Percentiles rank a stretch among this genome's conserved stretches.
Conservation (phyloP, 2,888 invertebrate genomes). For the Baccha elongata region DNA sequence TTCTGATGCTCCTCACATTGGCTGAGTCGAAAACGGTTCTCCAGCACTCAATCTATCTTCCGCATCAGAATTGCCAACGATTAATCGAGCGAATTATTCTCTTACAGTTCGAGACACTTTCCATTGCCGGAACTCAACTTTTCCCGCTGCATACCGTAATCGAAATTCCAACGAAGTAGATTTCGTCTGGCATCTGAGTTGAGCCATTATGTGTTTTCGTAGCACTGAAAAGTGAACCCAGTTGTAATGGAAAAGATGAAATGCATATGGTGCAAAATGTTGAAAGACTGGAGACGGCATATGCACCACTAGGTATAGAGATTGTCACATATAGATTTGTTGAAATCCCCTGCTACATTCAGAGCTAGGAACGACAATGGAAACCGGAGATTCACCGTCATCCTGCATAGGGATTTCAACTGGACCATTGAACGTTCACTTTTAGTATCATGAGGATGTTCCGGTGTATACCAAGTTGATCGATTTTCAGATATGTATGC, state of each 20-base stretch:
- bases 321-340: constrained; percentile 70
- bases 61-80: constrained; percentile 23
- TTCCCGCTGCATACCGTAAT: constrained; percentile 38
- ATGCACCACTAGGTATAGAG: constrained; percentile 77
- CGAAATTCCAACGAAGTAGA: constrained; percentile 76
- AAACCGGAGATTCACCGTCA: constrained; percentile 77
- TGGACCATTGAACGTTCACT: constrained; percentile 80
- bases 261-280: constrained; percentile 75
- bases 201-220: constrained; percentile 79
- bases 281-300: constrained; percentile 73
- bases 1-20: too few relatives aligned
- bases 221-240: constrained; percentile 71
- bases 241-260: constrained; percentile 57
- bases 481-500: constrained; percentile 78
- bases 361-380: constrained; percentile 61
- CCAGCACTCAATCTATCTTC: constrained; percentile 56
- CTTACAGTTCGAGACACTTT: constrained; percentile 48
- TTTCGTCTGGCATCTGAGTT: constrained; percentile 77
- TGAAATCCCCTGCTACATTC: constrained; percentile 77
- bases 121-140: constrained; percentile 4
- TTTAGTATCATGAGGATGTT: constrained; percentile 75
- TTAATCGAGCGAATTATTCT: constrained; percentile 70
- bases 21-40: too few relatives aligned
- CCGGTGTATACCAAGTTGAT: constrained; percentile 78
- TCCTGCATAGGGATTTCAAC: constrained; percentile 81